Evolutionary conservation across 1,140 invertebrate species (phyloP).

Genomic region (Leptopilina boulardi): DNA sequence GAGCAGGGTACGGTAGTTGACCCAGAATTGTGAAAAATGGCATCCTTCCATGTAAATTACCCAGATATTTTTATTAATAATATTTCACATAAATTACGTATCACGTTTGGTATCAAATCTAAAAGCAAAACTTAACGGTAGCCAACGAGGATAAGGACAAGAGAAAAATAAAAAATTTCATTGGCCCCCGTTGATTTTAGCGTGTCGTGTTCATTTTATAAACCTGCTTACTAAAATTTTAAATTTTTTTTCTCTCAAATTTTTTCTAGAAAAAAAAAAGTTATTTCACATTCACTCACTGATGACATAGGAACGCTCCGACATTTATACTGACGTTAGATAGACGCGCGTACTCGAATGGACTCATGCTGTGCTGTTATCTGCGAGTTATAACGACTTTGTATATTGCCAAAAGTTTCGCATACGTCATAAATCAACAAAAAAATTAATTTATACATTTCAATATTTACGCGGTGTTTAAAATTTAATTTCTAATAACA

Average conservation of each 20-base stretch:
- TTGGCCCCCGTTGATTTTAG: too few relatives aligned
- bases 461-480: neutral
- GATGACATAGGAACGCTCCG: constrained; percentile 54
- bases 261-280: constrained; percentile 44
- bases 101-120: too few relatives aligned
- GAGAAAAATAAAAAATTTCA: too few relatives aligned
- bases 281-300: constrained; percentile 44
- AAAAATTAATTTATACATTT: neutral
- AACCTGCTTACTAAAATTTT: constrained; percentile 40
- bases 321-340: constrained; percentile 63
- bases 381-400: constrained; percentile 41
- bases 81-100: too few relatives aligned
- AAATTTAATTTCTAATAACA: neutral
- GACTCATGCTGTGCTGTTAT: constrained; percentile 60
- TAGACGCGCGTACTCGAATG: constrained; percentile 48
- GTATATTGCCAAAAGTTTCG: constrained; percentile 40
- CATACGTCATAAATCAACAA: neutral
- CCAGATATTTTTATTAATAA: too few relatives aligned
- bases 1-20: too few relatives aligned
- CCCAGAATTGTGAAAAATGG: too few relatives aligned
- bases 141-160: too few relatives aligned
- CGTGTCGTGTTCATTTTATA: too few relatives aligned
- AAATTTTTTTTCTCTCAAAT: constrained; percentile 32
- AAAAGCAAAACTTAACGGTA: too few relatives aligned
- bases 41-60: too few relatives aligned